Conservation (phyloP, 2,797 vertebrate species). For the Sarcophilus harrisii region DNA sequence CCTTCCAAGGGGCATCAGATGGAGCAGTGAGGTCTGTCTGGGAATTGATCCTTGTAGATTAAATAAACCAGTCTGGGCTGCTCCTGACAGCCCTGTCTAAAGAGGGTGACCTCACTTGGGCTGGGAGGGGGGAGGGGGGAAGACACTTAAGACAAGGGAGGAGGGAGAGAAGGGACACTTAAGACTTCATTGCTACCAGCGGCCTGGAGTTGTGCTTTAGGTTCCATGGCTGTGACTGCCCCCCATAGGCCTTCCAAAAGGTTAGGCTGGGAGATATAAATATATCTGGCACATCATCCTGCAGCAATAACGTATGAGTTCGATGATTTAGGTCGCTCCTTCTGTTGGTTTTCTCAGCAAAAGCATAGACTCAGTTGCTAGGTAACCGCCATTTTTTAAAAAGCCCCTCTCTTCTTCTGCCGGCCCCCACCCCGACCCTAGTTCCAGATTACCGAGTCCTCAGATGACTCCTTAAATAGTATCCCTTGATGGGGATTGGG, state of each 20-base stretch:
- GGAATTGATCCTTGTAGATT: background rate
- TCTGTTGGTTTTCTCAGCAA: constrained; percentile 80
- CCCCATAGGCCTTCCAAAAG: constrained; percentile 73
- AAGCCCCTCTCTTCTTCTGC: constrained; percentile 76
- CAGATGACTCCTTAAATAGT: constrained; percentile 86
- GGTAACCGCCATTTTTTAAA: constrained; percentile 81
- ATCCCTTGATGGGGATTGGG: constrained; percentile 64
- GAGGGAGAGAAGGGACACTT: background rate
- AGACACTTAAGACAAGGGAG: too few relatives aligned
- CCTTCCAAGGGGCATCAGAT: background rate
- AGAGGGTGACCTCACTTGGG: background rate
- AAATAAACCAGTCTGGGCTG: background rate
- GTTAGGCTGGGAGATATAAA: constrained; percentile 74
- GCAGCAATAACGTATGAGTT: constrained; percentile 75
- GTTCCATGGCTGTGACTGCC: constrained; percentile 52
- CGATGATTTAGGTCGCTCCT: constrained; percentile 81
- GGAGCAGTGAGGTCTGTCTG: constrained; percentile 1
- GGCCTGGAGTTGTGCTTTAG: constrained; percentile 69
- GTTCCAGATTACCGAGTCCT: constrained; percentile 78
- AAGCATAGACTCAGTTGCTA: constrained; percentile 86
- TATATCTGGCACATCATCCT: constrained; percentile 73
- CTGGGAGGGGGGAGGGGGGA: background rate
- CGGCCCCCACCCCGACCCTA: background rate
- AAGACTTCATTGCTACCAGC: constrained; percentile 44
- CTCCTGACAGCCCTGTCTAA: background rate